Evolutionary conservation across 2,113 vertebrate species (phyloP).

Genomic region (Paradisaea rubra): DNA sequence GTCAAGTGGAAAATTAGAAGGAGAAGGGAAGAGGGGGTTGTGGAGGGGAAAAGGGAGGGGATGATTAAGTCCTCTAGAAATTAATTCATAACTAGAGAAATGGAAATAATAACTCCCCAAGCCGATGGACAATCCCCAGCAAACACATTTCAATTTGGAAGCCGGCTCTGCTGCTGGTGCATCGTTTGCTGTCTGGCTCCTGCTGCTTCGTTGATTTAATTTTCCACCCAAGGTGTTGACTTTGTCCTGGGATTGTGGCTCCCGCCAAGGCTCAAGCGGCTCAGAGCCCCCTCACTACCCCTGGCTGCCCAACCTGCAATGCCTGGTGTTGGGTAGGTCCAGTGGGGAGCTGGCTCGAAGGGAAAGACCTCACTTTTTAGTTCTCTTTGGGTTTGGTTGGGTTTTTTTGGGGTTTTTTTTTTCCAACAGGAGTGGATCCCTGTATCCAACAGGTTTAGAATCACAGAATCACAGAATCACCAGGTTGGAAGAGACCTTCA

Average conservation of each 20-base stretch:
- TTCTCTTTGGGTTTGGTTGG: neutral
- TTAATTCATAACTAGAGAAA: constrained; percentile 71
- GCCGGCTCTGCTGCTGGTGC: neutral
- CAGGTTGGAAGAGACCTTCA: no score
- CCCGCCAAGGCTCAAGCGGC: neutral
- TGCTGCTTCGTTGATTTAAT: constrained; percentile 40
- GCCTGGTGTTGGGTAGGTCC: neutral
- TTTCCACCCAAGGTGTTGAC: constrained; percentile 43
- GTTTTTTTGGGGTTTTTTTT: no score
- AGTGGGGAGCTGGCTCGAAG: neutral
- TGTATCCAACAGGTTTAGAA: neutral
- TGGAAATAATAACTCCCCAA: constrained; percentile 64
- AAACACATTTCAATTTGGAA: constrained; percentile 66
- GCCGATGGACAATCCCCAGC: constrained; percentile 25
- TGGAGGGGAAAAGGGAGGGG: constrained; percentile 18
- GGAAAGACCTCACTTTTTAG: neutral
- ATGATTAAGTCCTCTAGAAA: constrained; percentile 72
- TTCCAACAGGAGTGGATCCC: neutral
- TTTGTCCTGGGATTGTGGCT: neutral
- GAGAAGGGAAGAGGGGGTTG: constrained; percentile 49
- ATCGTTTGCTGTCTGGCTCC: neutral
- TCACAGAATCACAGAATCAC: no score
- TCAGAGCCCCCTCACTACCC: neutral
- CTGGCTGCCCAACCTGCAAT: neutral
- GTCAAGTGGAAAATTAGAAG: constrained; percentile 84